A percentile compares a stretch with the other conserved stretches of the same genome.
These are phyloP conservation scores for Hafferia zeledoni DNA, from an alignment of 2,797 vertebrate genomes.

Conservation along the genomic window DNA sequence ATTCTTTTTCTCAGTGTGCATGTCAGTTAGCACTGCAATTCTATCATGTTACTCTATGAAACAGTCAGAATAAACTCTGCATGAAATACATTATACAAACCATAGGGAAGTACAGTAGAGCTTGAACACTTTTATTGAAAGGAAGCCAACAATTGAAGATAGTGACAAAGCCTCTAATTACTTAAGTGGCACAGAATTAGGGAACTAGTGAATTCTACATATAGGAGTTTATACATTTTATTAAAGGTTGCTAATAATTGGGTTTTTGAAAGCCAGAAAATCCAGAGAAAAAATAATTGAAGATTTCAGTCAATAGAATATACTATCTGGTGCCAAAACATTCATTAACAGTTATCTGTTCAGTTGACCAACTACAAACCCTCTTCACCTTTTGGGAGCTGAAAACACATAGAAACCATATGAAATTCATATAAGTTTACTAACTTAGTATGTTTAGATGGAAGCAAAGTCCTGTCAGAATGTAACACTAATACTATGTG, in stretches of 20 bases:
- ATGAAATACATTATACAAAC: neutral
- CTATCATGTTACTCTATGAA: neutral
- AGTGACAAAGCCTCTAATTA: neutral
- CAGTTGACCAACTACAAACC: neutral
- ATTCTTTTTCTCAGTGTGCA: neutral
- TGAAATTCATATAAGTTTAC: neutral
- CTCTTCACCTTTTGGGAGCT: neutral
- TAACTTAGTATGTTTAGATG: neutral
- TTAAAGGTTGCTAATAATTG: neutral
- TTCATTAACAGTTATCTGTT: neutral
- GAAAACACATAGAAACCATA: neutral
- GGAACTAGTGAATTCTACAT: neutral
- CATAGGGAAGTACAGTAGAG: neutral
- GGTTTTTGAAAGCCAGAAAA: neutral
- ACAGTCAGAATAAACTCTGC: neutral
- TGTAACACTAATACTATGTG: conserved; percentile 14
- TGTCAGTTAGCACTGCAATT: neutral
- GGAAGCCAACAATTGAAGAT: neutral
- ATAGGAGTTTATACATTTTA: neutral
- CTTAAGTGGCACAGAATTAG: neutral
- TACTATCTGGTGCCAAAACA: neutral
- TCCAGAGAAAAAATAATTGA: neutral
- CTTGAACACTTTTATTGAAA: neutral
- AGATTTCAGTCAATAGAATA: neutral
- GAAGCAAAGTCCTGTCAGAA: neutral